These are phyloP conservation scores for Nothoprocta perdicaria DNA, from an alignment of 2,113 vertebrate genomes.

Conservation along the genomic window DNA sequence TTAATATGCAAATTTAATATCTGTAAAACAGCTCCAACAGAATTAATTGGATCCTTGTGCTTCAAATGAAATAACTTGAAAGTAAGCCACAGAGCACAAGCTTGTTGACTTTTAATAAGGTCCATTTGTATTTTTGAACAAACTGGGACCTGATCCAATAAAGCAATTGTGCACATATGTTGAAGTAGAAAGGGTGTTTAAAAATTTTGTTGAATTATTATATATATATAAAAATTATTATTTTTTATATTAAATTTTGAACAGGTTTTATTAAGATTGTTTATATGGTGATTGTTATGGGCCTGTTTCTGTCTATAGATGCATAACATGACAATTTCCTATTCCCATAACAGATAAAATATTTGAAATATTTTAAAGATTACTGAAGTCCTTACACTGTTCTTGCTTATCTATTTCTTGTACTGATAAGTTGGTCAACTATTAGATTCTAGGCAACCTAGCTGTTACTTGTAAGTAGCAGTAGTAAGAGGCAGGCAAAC, in stretches of 20 bases:
- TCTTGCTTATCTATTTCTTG: not conserved
- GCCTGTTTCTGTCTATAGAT: not conserved
- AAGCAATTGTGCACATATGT: not conserved
- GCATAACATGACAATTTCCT: not conserved
- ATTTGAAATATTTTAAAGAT: not conserved
- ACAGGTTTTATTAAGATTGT: not conserved
- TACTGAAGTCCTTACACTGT: not conserved
- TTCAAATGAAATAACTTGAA: conserved; percentile 49
- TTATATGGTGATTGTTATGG: fast-evolving
- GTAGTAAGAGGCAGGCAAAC: not conserved
- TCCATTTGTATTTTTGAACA: not conserved
- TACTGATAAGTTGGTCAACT: not conserved
- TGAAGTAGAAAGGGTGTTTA: conserved; percentile 2
- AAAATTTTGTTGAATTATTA: not conserved
- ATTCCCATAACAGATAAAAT: not conserved
- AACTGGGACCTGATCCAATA: conserved; percentile 29
- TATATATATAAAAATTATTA: no score
- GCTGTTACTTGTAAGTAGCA: not conserved
- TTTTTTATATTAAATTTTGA: not conserved
- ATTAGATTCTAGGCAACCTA: not conserved
- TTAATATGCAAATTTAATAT: conserved; percentile 50
- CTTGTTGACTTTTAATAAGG: conserved; percentile 37
- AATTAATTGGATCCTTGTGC: conserved; percentile 45
- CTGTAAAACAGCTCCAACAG: not conserved
- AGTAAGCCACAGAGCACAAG: conserved; percentile 1